Conservation (phyloP, 30 jellyfish, hydroid and myxozoan genomes). For the Turritopsis dohrnii region DNA sequence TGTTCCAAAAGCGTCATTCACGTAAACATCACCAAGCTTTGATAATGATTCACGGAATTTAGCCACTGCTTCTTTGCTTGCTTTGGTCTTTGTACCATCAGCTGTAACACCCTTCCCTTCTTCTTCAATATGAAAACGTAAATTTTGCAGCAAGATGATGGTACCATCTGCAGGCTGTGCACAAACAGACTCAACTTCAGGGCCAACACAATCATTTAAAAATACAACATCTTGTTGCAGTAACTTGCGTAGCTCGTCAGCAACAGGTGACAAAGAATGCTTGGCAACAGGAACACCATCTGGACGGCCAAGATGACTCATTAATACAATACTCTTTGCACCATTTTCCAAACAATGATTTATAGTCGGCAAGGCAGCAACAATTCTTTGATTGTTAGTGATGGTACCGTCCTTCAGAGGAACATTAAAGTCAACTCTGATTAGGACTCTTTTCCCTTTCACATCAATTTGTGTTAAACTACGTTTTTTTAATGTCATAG, state of each 20-base stretch:
- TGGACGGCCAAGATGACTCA: constrained; percentile 99
- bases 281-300: constrained; percentile 75
- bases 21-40: constrained; percentile 83
- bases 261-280: constrained; percentile 86
- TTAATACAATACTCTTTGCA: constrained; percentile 80
- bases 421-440: constrained; percentile 96
- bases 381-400: constrained; percentile 90
- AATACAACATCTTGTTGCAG: constrained; percentile 59
- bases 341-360: constrained; percentile 84
- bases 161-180: constrained; percentile 59
- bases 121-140: constrained; percentile 92
- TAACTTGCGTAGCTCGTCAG: constrained; percentile 78
- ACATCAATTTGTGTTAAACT: constrained; percentile 58
- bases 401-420: constrained; percentile 88
- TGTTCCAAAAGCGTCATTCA: constrained; percentile 98
- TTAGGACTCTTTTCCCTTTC: constrained; percentile 63
- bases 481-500: constrained; percentile 63
- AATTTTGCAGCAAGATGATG: constrained; percentile 76
- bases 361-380: constrained; percentile 90
- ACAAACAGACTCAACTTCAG: constrained; percentile 75
- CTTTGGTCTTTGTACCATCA: constrained; percentile 83
- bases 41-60: constrained; percentile 63
- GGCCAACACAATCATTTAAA: constrained; percentile 94
- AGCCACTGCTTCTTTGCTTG: constrained; percentile 35
- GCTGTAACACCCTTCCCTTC: constrained; percentile 96